phyloP scores from a whole-genome alignment of 2,888 invertebrate genomes.

The Tetanocera ferruginea region DNA sequence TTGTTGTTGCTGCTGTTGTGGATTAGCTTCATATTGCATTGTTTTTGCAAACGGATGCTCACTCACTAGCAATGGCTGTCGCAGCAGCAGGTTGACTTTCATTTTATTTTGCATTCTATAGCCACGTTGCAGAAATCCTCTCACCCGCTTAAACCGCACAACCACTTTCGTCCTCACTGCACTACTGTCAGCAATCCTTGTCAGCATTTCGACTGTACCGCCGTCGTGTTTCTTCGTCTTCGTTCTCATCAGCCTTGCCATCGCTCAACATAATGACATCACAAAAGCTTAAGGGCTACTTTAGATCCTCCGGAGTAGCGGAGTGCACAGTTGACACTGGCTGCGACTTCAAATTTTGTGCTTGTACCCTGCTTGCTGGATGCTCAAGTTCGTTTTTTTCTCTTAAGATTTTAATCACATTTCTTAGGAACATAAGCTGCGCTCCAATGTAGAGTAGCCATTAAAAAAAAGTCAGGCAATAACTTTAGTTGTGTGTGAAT shows the following conservation, averaged over 20 bases:
- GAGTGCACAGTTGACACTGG: slow-evolving; percentile 5
- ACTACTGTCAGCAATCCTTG: background rate
- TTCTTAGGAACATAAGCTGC: slow-evolving; percentile 45
- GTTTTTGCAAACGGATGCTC: slow-evolving; percentile 34
- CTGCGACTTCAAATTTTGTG: background rate
- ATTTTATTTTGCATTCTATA: slow-evolving; percentile 16
- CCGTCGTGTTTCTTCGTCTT: background rate
- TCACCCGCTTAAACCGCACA: background rate
- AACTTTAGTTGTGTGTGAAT: background rate
- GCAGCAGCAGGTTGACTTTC: slow-evolving; percentile 36
- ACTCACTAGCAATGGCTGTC: background rate
- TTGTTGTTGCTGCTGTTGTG: slow-evolving; percentile 28
- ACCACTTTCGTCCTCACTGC: background rate
- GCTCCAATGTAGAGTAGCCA: background rate
- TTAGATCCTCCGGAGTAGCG: background rate
- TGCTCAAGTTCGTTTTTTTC: background rate
- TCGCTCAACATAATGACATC: slow-evolving; percentile 69
- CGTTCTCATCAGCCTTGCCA: slow-evolving; percentile 52
- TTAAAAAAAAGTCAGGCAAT: background rate
- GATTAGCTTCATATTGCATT: slow-evolving; percentile 59
- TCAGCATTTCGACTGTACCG: background rate
- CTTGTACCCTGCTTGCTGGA: background rate
- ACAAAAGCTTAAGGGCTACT: slow-evolving; percentile 59
- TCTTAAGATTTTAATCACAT: slow-evolving; percentile 45
- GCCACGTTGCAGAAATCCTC: background rate